Evolutionary conservation across 1,140 invertebrate genomes (phyloP), one percentile per base, ranked within the genome.

Genomic region (Cyrtorhinus lividipennis): DNA sequence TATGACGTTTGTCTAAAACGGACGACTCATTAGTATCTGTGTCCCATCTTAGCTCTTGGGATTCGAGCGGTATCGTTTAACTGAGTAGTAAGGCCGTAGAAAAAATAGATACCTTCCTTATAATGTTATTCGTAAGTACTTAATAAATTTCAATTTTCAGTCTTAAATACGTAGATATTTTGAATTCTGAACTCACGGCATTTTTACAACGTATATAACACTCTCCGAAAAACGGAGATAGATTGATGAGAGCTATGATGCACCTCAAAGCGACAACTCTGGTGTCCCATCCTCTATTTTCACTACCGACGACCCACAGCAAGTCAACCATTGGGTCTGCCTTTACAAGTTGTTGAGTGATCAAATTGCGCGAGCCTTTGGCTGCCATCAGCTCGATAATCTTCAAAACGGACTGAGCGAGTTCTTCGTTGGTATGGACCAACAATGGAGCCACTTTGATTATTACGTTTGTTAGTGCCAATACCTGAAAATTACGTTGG

Each of bases 171-270:
- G n/a, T n/a, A n/a, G n/a, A n/a, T n/a, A n/a, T n/a, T n/a, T n/a
- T n/a, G n/a, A n/a, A n/a, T n/a, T n/a, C n/a, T 53, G 5, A 12
- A 53, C 48, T 8, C 20, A 53, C 48, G 5, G 48, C 48, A 53
- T 53, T 53, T 53, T 53, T 53, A 20, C 48, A 53, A 5, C 48
- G 10, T 5, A 53, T 53, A 20, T 10, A 53, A 20, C 48, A 53
- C 18, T 53, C 48, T 10, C 48, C 48, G 48, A 53, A 53, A 20
- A 53, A 53, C 5, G 48, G 48, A 10, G 48, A 53, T 5, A 53
- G 48, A 20, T 53, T 53, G 8, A 53, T 10, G 48, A 53, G 48
- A 53, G 48, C 48, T 10, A 53, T 53, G 48, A 53, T 53, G 48
- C 48, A 53, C 10, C 48, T 12, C 3, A 53, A 20, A 10, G 48